A percentile compares a stretch with the other conserved stretches of the same genome.
These are phyloP conservation scores for Drosophila yooni DNA, from an alignment of 2,888 invertebrate species.

Conservation along the genomic window DNA sequence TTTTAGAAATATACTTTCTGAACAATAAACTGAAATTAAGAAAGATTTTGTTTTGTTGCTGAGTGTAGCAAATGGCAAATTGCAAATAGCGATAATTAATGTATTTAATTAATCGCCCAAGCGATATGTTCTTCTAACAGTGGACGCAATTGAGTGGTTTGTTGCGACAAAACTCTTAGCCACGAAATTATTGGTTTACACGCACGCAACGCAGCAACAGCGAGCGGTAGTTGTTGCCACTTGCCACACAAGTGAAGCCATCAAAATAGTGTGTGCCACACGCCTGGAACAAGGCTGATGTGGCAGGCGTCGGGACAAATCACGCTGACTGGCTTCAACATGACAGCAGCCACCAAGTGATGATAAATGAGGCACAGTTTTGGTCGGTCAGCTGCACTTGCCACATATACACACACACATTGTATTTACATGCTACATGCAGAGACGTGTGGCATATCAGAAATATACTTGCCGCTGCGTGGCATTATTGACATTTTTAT, in stretches of 20 bases:
- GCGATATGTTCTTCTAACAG: slow-evolving; percentile 54
- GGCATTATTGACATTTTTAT: slow-evolving; percentile 74
- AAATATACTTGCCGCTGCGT: slow-evolving; percentile 48
- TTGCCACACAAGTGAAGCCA: slow-evolving; percentile 38
- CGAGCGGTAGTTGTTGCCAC: neutral
- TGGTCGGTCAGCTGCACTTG: slow-evolving; percentile 67
- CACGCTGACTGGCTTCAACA: slow-evolving; percentile 65
- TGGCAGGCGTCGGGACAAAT: slow-evolving; percentile 63
- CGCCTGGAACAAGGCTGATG: slow-evolving; percentile 42
- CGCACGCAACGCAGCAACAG: slow-evolving; percentile 42
- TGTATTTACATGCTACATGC: slow-evolving; percentile 28
- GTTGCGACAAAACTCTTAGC: slow-evolving; percentile 43
- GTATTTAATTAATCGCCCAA: slow-evolving; percentile 60
- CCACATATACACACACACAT: slow-evolving; percentile 11
- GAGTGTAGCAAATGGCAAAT: neutral
- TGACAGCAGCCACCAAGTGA: slow-evolving; percentile 65
- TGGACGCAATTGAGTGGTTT: slow-evolving; percentile 65
- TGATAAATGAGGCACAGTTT: slow-evolving; percentile 70
- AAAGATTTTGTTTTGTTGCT: neutral
- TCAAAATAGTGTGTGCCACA: slow-evolving; percentile 20
- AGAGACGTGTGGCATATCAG: slow-evolving; percentile 56
- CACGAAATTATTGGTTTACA: slow-evolving; percentile 64
- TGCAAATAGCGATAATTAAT: slow-evolving; percentile 62
- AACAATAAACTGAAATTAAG: neutral
- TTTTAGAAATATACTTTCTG: neutral